Percentiles rank a stretch among this genome's conserved stretches.
Evolutionary conservation across 2,888 invertebrate genomes (phyloP).

Genomic region (Bruchidius siliquastri): DNA sequence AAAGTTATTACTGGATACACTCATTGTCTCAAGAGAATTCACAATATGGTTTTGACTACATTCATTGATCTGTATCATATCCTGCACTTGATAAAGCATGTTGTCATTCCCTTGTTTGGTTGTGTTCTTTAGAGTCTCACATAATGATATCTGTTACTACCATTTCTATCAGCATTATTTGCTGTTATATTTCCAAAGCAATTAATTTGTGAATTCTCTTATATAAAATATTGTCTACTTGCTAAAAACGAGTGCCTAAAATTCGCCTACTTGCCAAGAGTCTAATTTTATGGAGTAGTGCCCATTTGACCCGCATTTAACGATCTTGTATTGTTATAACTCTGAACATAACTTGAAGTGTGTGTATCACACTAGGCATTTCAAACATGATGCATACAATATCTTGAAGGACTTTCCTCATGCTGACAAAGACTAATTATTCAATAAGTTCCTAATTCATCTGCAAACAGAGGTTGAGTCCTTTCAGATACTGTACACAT

Average conservation of each 20-base stretch:
- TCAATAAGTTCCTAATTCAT: not conserved
- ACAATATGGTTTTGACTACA: not conserved
- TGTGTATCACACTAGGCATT: not conserved
- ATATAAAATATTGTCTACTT: not conserved
- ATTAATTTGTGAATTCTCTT: not conserved
- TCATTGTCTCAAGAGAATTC: not conserved
- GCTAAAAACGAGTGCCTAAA: not conserved
- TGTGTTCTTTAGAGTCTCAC: too few species aligned
- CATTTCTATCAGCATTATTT: too few species aligned
- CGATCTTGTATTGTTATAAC: not conserved
- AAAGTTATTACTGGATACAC: not conserved
- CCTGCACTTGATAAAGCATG: too few species aligned
- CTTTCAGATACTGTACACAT: not conserved
- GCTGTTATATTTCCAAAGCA: too few species aligned
- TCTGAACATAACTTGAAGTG: not conserved
- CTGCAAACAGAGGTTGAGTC: not conserved
- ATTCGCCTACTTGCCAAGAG: not conserved
- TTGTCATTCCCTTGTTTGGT: too few species aligned
- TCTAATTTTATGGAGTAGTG: not conserved
- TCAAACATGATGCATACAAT: not conserved
- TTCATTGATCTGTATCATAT: too few species aligned
- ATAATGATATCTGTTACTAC: too few species aligned
- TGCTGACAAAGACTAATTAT: not conserved
- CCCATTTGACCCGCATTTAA: too few species aligned
- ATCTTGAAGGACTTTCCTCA: not conserved